phyloP scores from a whole-genome alignment of 2,888 invertebrate genomes.

The Drosophila vallismaia region DNA sequence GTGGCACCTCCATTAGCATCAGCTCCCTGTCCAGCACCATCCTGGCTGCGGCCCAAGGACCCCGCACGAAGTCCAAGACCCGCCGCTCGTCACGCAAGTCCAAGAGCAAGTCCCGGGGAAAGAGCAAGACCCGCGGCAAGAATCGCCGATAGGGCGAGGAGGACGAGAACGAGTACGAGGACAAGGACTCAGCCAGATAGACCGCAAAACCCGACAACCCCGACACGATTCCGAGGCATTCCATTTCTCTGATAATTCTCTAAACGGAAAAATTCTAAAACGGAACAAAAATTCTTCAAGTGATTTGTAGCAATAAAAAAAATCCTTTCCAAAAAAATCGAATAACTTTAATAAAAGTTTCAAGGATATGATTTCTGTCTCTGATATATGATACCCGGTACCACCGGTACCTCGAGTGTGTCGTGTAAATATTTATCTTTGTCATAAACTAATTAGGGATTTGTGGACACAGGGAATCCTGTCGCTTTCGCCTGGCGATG shows the following conservation, averaged over 20 bases:
- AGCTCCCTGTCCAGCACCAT: background rate
- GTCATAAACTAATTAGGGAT: constrained; percentile 14
- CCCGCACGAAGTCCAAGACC: background rate
- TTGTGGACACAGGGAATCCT: background rate
- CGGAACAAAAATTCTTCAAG: background rate
- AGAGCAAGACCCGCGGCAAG: constrained; percentile 4
- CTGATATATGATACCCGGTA: background rate
- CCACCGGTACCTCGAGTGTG: too few species aligned
- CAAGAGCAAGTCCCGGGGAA: constrained; percentile 6
- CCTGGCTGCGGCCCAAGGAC: too few species aligned
- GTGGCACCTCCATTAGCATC: constrained; percentile 8
- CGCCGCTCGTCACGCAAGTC: background rate
- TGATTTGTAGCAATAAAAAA: background rate
- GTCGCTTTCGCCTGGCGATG: constrained; percentile 2
- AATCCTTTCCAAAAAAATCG: background rate
- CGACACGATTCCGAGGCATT: too few species aligned
- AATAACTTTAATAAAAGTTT: too few species aligned
- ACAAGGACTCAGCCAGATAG: too few species aligned
- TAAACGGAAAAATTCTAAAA: background rate
- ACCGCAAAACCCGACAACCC: too few species aligned
- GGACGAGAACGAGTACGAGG: too few species aligned
- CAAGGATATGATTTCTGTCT: background rate
- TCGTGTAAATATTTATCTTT: background rate
- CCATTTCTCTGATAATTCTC: too few species aligned
- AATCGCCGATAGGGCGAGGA: background rate